phyloP scores from a whole-genome alignment of 2,888 invertebrate species.

The Cerastis rubricosa region DNA sequence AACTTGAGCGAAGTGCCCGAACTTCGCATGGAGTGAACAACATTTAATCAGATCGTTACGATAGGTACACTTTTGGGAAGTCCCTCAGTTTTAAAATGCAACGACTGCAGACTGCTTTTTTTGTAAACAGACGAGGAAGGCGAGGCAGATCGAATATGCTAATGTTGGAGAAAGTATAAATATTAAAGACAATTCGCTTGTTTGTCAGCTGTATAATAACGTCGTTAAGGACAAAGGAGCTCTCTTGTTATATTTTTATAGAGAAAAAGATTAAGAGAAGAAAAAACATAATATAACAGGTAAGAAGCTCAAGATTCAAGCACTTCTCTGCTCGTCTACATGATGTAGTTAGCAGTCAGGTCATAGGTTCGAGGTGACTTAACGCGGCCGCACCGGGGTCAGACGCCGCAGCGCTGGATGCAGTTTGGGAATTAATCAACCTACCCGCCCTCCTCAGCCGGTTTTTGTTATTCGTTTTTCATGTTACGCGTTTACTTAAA shows the following conservation, averaged over 20 bases:
- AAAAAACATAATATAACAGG: too few relatives aligned
- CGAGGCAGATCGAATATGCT: constrained; percentile 39
- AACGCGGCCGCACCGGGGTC: constrained; percentile 7
- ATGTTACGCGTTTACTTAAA: not conserved
- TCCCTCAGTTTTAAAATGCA: constrained; percentile 10
- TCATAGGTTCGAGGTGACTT: constrained; percentile 22
- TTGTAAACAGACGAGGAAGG: constrained; percentile 20
- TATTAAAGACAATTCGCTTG: constrained; percentile 39
- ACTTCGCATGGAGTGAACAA: constrained; percentile 49
- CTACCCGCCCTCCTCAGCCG: not conserved
- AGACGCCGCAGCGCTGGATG: constrained; percentile 19
- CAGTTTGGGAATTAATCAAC: constrained; percentile 43
- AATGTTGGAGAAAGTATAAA: constrained; percentile 43
- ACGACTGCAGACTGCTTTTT: constrained; percentile 31
- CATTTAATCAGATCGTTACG: constrained; percentile 44
- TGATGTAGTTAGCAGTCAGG: constrained; percentile 5
- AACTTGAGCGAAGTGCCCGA: constrained; percentile 66
- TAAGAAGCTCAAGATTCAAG: not conserved
- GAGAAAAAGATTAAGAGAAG: too few relatives aligned
- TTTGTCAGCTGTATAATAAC: constrained; percentile 24
- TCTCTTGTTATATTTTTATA: constrained; percentile 3
- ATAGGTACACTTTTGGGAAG: constrained; percentile 11
- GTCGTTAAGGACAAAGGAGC: not conserved
- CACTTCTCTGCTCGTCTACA: not conserved
- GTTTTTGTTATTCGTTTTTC: not conserved